phyloP scores from a whole-genome alignment of 2,113 vertebrate genomes.

The Poeciliopsis turrubarensis region DNA sequence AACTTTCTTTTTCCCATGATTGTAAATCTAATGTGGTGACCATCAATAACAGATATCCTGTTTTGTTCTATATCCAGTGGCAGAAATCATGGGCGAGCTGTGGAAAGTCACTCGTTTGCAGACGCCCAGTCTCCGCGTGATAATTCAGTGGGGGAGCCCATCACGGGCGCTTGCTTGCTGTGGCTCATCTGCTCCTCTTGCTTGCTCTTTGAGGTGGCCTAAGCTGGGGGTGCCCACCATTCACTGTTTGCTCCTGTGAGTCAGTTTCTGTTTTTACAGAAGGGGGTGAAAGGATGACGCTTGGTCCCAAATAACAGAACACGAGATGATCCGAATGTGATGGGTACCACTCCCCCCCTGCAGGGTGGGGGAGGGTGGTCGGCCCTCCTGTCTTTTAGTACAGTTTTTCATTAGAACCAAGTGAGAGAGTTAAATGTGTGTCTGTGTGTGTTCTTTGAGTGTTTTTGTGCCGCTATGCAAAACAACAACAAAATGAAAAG shows the following conservation, averaged over 20 bases:
- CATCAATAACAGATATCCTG: neutral
- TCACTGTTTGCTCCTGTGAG: slow-evolving; percentile 38
- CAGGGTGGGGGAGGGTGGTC: slow-evolving; percentile 54
- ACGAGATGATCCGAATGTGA: slow-evolving; percentile 50
- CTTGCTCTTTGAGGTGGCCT: slow-evolving; percentile 24
- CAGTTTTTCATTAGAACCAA: slow-evolving; percentile 75
- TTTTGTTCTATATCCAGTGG: slow-evolving; percentile 10
- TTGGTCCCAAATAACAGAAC: slow-evolving; percentile 78
- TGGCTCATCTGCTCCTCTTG: slow-evolving; percentile 7
- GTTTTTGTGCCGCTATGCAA: slow-evolving; percentile 48
- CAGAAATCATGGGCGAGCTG: slow-evolving; percentile 27
- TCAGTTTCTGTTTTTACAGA: slow-evolving; percentile 51
- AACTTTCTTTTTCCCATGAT: neutral
- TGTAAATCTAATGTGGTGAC: slow-evolving; percentile 16
- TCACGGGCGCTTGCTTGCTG: slow-evolving; percentile 25
- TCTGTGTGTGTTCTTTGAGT: slow-evolving; percentile 37
- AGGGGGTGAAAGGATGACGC: slow-evolving; percentile 59
- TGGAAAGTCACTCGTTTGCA: slow-evolving; percentile 29
- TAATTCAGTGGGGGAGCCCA: slow-evolving; percentile 40
- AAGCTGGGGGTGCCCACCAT: slow-evolving; percentile 48
- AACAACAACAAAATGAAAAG: neutral
- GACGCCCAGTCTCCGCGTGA: slow-evolving; percentile 41
- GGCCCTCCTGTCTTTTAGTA: slow-evolving; percentile 82
- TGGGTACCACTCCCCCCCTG: slow-evolving; percentile 57
- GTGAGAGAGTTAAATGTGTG: slow-evolving; percentile 62